Evolutionary conservation across 2,888 invertebrate species (phyloP).

Genomic region (Synanthedon formicaeformis): DNA sequence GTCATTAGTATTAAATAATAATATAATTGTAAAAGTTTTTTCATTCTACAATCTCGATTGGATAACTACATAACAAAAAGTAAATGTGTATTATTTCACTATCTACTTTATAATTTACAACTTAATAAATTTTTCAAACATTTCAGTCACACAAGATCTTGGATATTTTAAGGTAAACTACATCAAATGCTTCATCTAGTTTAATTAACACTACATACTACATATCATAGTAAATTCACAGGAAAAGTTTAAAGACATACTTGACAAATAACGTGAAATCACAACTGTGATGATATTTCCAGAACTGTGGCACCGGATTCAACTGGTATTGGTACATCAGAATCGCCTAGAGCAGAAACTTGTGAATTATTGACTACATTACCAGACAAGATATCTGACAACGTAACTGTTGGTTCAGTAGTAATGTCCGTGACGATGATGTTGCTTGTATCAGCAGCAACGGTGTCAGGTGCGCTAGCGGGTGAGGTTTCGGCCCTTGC

Average conservation of each 20-base stretch:
- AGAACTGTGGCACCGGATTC: constrained; percentile 44
- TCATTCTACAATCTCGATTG: not conserved
- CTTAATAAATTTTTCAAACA: not conserved
- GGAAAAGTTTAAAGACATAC: too few species aligned
- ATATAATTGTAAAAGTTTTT: not conserved
- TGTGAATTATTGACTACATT: constrained; percentile 1
- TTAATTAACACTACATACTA: too few species aligned
- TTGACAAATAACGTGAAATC: too few species aligned
- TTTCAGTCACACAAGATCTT: not conserved
- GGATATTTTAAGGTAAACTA: too few species aligned
- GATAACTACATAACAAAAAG: not conserved
- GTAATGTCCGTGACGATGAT: not conserved
- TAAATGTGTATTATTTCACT: not conserved
- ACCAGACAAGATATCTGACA: constrained; percentile 5
- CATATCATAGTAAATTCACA: too few species aligned
- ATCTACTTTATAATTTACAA: not conserved
- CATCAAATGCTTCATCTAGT: too few species aligned
- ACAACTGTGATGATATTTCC: constrained; percentile 35
- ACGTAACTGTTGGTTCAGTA: constrained; percentile 3
- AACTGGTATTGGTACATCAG: constrained; percentile 18
- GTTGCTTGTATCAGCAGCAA: not conserved
- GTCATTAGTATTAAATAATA: constrained; percentile 46
- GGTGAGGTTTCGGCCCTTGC: not conserved
- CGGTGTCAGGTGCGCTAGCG: not conserved
- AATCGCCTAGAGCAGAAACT: constrained; percentile 2